A percentile compares a stretch with the other conserved stretches of the same genome.
These are phyloP conservation scores for Solenodon paradoxus DNA, from an alignment of 2,113 vertebrate species.

Conservation along the genomic window DNA sequence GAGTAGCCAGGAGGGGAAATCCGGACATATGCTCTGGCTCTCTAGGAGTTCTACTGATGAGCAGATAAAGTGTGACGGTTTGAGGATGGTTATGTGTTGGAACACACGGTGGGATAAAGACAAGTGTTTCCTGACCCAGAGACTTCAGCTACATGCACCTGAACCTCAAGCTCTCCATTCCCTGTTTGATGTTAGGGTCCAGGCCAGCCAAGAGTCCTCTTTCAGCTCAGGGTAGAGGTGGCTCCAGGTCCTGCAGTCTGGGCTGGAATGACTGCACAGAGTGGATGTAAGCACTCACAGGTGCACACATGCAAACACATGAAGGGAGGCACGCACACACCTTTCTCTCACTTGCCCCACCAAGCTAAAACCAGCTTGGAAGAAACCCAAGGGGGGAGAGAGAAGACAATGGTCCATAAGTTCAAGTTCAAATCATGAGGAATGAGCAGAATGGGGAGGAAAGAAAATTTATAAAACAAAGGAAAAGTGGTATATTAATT, in stretches of 20 bases:
- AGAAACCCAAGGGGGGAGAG: slow-evolving; percentile 29
- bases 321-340: not conserved
- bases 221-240: not conserved
- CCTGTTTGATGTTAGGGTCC: not conserved
- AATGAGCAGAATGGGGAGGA: not conserved
- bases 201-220: not conserved
- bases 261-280: not conserved
- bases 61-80: not conserved
- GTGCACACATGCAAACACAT: not conserved
- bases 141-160: not conserved
- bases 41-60: not conserved
- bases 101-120: not conserved
- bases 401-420: not conserved
- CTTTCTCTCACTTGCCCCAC: slow-evolving; percentile 38
- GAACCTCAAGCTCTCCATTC: not conserved
- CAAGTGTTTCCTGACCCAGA: not conserved
- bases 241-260: not conserved
- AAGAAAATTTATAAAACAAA: not conserved
- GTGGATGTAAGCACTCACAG: not conserved
- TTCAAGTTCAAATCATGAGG: slow-evolving; percentile 32
- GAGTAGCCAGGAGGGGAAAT: not conserved
- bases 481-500: slow-evolving; percentile 8
- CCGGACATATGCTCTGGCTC: not conserved
- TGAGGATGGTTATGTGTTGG: not conserved
- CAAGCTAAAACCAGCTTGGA: slow-evolving; percentile 45